These are phyloP conservation scores for Riparia riparia DNA, from an alignment of 2,113 vertebrate species.

Conservation along the genomic window DNA sequence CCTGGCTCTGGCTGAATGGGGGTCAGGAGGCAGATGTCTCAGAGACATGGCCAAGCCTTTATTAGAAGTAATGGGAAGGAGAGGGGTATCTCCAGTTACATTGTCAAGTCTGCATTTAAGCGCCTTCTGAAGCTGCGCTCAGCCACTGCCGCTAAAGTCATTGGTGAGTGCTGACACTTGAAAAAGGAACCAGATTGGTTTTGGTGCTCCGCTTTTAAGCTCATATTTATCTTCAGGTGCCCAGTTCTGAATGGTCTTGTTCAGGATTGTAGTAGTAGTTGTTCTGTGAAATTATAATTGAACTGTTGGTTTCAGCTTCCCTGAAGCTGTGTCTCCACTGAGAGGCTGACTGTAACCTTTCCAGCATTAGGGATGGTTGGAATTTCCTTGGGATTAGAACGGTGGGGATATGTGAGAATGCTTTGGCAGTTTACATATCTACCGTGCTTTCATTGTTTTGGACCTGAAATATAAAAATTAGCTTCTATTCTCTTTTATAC, in stretches of 20 bases:
- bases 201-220: slow-evolving; percentile 6
- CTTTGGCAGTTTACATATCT: slow-evolving; percentile 55
- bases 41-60: background rate
- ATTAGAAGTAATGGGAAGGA: background rate
- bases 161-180: background rate
- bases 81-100: background rate
- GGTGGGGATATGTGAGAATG: background rate
- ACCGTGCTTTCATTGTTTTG: slow-evolving; percentile 13
- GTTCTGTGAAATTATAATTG: slow-evolving; percentile 54
- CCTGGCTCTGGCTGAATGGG: background rate
- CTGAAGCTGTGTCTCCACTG: slow-evolving; percentile 27
- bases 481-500: slow-evolving; percentile 54
- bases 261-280: slow-evolving; percentile 35
- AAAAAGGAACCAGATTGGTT: background rate
- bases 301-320: slow-evolving; percentile 65
- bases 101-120: background rate
- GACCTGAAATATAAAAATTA: slow-evolving; percentile 19
- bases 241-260: background rate
- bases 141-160: background rate
- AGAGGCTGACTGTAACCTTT: slow-evolving; percentile 56
- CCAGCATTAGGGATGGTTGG: slow-evolving; percentile 56
- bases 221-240: background rate
- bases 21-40: background rate
- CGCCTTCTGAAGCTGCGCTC: background rate
- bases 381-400: slow-evolving; percentile 64